These are phyloP conservation scores for Saiga tatarica DNA, from an alignment of 2,113 vertebrate species.

Conservation along the genomic window DNA sequence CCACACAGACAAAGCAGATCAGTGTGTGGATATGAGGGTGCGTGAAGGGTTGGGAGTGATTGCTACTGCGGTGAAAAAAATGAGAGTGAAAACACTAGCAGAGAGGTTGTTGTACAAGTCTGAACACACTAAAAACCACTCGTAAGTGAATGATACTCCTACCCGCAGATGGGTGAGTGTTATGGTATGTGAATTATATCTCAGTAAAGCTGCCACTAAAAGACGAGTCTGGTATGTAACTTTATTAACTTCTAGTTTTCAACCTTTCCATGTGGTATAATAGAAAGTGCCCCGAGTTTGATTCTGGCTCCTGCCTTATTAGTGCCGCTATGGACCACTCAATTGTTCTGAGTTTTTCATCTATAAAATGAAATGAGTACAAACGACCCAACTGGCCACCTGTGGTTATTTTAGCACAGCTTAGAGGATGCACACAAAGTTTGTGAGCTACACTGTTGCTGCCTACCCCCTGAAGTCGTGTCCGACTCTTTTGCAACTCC, in stretches of 20 bases:
- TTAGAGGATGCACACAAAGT: background rate
- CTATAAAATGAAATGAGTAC: constrained; percentile 10
- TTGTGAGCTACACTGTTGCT: background rate
- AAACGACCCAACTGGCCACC: background rate
- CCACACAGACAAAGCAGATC: background rate
- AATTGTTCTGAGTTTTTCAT: background rate
- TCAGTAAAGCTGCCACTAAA: background rate
- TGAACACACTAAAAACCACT: background rate
- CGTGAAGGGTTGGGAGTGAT: background rate
- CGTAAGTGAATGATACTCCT: background rate
- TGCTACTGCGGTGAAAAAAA: background rate
- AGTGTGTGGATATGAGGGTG: background rate
- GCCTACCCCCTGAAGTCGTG: background rate
- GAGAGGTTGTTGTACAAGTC: background rate
- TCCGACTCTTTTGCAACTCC: background rate
- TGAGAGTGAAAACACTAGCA: background rate
- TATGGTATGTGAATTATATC: background rate
- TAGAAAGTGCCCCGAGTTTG: background rate
- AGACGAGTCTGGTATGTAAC: background rate
- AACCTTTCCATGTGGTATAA: background rate
- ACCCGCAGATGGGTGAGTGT: background rate
- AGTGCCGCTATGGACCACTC: background rate
- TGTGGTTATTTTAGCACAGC: background rate
- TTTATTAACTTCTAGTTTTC: background rate
- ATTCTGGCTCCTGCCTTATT: background rate